phyloP scores from a whole-genome alignment of 2,888 invertebrate species.

The Cephalotes varians region DNA sequence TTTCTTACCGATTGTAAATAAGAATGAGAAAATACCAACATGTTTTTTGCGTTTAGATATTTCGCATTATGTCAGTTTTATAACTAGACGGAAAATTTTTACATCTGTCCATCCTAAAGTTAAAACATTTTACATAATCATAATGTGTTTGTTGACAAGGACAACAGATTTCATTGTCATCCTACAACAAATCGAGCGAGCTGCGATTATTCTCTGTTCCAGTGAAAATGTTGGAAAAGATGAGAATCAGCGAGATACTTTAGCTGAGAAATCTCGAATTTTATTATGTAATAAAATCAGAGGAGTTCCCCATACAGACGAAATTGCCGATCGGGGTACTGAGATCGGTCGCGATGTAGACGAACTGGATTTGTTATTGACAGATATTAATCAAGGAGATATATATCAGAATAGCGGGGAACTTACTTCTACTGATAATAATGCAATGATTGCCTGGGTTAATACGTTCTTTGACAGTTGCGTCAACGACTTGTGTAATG shows the following conservation, averaged over 20 bases:
- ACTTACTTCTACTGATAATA: background rate
- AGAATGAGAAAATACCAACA: too few species aligned
- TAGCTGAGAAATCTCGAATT: conserved; percentile 19
- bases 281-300: background rate
- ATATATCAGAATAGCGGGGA: background rate
- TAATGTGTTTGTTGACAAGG: conserved; percentile 15
- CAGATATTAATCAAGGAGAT: conserved; percentile 9
- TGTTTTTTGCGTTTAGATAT: too few species aligned
- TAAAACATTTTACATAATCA: background rate
- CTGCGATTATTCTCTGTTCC: conserved; percentile 18
- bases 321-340: background rate
- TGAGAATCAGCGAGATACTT: background rate
- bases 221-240: conserved; percentile 20
- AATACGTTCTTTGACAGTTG: conserved; percentile 1
- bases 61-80: too few species aligned
- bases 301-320: background rate
- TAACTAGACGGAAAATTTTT: too few species aligned
- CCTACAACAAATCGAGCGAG: background rate
- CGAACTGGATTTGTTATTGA: background rate
- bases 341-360: conserved; percentile 3
- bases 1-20: too few species aligned
- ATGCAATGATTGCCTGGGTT: conserved; percentile 4
- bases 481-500: background rate
- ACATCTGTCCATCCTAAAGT: too few species aligned
- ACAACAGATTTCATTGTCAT: background rate